A percentile compares a stretch with the other conserved stretches of the same genome.
phyloP scores from a whole-genome alignment of 2,113 vertebrate genomes.

The Cyphomyrus plagiostoma region DNA sequence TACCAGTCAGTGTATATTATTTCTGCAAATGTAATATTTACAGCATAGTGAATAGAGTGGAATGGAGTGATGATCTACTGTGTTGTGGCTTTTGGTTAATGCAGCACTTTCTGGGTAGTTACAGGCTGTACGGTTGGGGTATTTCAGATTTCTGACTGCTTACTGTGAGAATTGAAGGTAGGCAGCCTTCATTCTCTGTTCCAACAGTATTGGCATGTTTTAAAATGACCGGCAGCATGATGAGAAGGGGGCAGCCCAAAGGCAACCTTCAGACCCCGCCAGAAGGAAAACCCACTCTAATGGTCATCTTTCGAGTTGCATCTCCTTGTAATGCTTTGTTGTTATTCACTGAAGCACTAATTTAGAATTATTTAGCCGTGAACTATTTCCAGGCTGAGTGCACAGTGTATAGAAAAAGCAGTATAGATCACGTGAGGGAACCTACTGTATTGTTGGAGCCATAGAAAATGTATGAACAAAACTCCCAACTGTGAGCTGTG shows the following conservation, averaged over 20 bases:
- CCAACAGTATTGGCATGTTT: background rate
- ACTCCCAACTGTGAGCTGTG: background rate
- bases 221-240: background rate
- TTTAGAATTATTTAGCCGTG: background rate
- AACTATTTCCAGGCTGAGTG: background rate
- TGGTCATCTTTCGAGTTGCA: background rate
- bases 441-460: background rate
- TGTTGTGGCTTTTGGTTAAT: background rate
- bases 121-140: background rate
- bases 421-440: background rate
- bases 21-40: background rate
- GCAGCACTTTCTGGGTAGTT: background rate
- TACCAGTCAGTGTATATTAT: background rate
- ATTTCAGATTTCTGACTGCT: background rate
- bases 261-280: background rate
- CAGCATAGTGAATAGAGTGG: background rate
- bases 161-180: background rate
- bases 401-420: background rate
- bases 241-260: background rate
- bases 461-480: background rate
- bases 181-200: background rate
- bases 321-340: background rate
- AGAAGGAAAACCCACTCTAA: background rate
- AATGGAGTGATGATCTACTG: background rate
- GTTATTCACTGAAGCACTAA: background rate